Percentiles rank a stretch among this genome's conserved stretches.
Conservation (phyloP, 2,888 invertebrate genomes). For the Mycalesis mineus region DNA sequence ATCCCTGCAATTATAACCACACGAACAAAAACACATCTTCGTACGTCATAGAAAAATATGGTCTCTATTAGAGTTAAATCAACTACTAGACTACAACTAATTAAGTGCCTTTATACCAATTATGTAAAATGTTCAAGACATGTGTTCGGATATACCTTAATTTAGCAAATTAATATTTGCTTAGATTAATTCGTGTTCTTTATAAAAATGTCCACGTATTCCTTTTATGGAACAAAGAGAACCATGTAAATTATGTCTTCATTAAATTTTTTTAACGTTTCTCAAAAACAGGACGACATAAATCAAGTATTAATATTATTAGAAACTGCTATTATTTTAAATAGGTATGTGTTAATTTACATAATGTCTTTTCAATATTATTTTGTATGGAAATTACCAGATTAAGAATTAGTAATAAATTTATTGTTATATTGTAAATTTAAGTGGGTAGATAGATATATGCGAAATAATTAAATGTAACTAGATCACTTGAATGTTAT, state of each 20-base stretch:
- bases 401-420: conserved; percentile 20
- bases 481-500: neutral
- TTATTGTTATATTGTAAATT: conserved; percentile 15
- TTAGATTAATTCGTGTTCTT: neutral
- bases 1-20: too few relatives aligned
- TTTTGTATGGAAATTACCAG: conserved; percentile 22
- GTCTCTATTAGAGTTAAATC: too few relatives aligned
- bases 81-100: too few relatives aligned
- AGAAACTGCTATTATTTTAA: conserved; percentile 22
- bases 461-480: neutral
- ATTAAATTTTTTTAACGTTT: conserved; percentile 17
- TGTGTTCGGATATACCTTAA: neutral
- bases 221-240: neutral
- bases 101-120: too few relatives aligned
- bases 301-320: conserved; percentile 20
- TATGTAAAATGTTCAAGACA: too few relatives aligned
- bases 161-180: neutral
- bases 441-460: neutral
- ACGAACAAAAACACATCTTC: too few relatives aligned
- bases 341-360: conserved; percentile 17
- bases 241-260: conserved; percentile 18
- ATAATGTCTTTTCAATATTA: conserved; percentile 21
- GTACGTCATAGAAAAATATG: too few relatives aligned
- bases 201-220: neutral
- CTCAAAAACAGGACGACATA: conserved; percentile 19